Evolutionary conservation across 2,797 vertebrate species (phyloP).

Genomic region (Halcyon badia): DNA sequence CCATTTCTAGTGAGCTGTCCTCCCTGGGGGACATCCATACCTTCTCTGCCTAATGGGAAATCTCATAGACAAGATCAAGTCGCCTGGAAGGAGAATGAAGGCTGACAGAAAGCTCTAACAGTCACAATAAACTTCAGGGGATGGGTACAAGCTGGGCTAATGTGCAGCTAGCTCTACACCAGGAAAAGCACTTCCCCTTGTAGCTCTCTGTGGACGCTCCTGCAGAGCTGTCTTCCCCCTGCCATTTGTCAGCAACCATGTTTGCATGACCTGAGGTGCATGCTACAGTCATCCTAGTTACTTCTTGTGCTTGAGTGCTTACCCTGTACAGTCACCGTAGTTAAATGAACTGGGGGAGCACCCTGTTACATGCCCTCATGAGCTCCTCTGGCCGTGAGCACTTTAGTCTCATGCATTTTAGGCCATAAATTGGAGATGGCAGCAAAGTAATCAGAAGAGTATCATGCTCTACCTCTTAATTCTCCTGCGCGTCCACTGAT

Average conservation of each 20-base stretch:
- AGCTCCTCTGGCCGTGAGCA: not conserved
- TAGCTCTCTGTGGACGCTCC: not conserved
- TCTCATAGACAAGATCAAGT: not conserved
- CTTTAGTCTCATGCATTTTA: not conserved
- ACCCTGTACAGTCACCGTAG: not conserved
- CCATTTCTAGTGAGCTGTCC: not conserved
- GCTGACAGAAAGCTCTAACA: not conserved
- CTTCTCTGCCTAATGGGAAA: not conserved
- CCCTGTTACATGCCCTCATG: not conserved
- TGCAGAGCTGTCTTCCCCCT: not conserved
- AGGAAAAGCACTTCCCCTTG: not conserved
- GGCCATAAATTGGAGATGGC: constrained; percentile 32
- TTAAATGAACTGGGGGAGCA: not conserved
- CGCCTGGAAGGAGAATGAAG: not conserved
- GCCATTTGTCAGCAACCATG: not conserved
- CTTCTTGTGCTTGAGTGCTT: not conserved
- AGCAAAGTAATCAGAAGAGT: constrained; percentile 49
- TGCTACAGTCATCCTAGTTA: not conserved
- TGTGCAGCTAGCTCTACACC: not conserved
- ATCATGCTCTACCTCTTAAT: constrained; percentile 29
- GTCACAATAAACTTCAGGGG: not conserved
- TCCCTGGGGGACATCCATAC: not conserved
- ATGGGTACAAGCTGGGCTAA: not conserved
- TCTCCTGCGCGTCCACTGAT: constrained; percentile 40
- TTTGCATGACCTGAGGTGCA: not conserved